Evolutionary conservation across 2,797 vertebrate species (phyloP).

Genomic region (Neosilurus mollespiculum): DNA sequence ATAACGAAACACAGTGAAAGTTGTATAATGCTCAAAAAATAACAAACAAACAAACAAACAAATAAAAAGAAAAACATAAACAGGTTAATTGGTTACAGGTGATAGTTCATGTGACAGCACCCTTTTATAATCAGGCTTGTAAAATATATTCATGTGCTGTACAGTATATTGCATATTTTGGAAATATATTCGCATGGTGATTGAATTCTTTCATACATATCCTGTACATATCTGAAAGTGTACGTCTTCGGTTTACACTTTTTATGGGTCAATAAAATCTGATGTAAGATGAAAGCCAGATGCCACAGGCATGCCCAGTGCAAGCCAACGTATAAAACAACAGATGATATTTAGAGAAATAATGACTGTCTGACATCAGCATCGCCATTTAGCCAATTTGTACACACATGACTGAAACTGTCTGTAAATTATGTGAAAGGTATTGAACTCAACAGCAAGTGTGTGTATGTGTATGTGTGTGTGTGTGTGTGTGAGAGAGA

Average conservation of each 20-base stretch:
- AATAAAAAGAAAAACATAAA: too few relatives aligned
- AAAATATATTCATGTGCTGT: too few relatives aligned
- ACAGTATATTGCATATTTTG: too few relatives aligned
- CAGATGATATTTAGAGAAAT: slow-evolving; percentile 21
- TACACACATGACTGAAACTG: not conserved
- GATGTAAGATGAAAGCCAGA: slow-evolving; percentile 26
- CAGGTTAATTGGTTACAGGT: too few relatives aligned
- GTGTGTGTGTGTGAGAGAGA: too few relatives aligned
- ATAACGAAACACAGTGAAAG: too few relatives aligned
- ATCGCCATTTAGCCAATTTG: not conserved
- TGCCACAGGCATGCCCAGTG: not conserved
- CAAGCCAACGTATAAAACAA: not conserved
- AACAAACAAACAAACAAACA: too few relatives aligned
- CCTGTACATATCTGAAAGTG: not conserved
- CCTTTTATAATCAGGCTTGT: too few relatives aligned
- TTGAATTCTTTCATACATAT: not conserved
- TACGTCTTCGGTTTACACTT: not conserved
- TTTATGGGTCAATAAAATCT: slow-evolving; percentile 29
- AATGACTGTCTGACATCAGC: slow-evolving; percentile 17
- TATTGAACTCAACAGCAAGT: not conserved
- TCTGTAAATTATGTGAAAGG: not conserved
- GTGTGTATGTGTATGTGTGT: not conserved
- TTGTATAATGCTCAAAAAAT: too few relatives aligned
- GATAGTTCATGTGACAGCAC: too few relatives aligned
- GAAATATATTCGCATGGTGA: not conserved